Base-by-base conservation (phyloP, 2,113 vertebrate species). In the Danionella cerebrum region DNA sequence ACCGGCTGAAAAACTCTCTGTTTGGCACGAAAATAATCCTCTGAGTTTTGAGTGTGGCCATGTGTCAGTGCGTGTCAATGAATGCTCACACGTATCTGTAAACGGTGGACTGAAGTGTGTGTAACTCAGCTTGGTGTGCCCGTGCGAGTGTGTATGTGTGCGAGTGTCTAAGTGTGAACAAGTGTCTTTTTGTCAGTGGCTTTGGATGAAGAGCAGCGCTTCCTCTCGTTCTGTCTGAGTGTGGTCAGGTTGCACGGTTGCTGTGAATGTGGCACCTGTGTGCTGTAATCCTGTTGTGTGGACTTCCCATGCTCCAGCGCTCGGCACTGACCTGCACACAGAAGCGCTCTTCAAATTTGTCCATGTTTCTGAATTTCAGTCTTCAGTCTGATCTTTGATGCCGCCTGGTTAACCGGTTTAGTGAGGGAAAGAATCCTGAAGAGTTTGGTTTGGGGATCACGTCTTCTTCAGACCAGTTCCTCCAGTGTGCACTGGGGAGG, bases 231-330 rank as follows among this genome's bases (percentile, higher is more conserved):
- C 21, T 70, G 58, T 71, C 18, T 70, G 25, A 42, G 41, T 57
- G 18, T 47, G 55, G 45, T 41, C 35, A 66, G 48, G 64, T 73
- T 42, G 75, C 75, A 79, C 67, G 65, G 41, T 51, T 69, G 58
- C 62, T 73, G 72, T 62, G 81, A 89, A 78, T 85, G 33, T 87
- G 73, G 73, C 87, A 88, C 85, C 76, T 85, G 84, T 79, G 79
- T 85, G 86, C 79, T 83, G 80, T 76, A 78, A 79, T 71, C 27
- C 70, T 81, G 29, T 25, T 36, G 72, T 74, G 69, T 79, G 75
- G 44, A 45, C 52, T 78, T 82, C 84, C 80, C 75, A 79, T 82
- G 79, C 77, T 74, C 77, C 59, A 36, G 9, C 67, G 76, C 72
- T 79, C 80, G 7, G 62, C 39, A 33, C 3, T 38, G 18, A 58